These are phyloP conservation scores for Coranthus polyacanthus DNA, from an alignment of 2,797 vertebrate species.

Conservation along the genomic window DNA sequence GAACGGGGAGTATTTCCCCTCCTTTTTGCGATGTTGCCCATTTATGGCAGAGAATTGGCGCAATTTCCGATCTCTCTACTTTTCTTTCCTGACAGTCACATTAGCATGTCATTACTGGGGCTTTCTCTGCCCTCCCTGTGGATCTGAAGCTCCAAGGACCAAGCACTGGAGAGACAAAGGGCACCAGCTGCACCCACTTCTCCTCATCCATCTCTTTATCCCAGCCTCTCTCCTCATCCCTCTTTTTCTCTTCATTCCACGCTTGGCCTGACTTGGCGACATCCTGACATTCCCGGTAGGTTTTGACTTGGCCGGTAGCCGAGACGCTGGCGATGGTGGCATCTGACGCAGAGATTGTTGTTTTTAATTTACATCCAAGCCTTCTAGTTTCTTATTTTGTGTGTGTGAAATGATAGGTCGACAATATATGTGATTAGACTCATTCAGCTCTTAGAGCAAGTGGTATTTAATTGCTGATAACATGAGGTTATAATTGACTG, in stretches of 20 bases:
- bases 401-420: slow-evolving; percentile 50
- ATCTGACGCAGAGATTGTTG: slow-evolving; percentile 59
- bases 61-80: slow-evolving; percentile 85
- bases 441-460: slow-evolving; percentile 53
- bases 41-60: slow-evolving; percentile 83
- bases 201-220: slow-evolving; percentile 70
- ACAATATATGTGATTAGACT: slow-evolving; percentile 74
- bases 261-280: slow-evolving; percentile 56
- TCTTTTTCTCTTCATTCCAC: slow-evolving; percentile 52
- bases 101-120: slow-evolving; percentile 86
- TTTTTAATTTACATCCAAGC: slow-evolving; percentile 61
- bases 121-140: slow-evolving; percentile 73
- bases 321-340: slow-evolving; percentile 44
- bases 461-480: slow-evolving; percentile 55
- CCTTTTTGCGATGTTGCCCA: slow-evolving; percentile 75
- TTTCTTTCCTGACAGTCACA: slow-evolving; percentile 86
- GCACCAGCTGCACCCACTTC: slow-evolving; percentile 88
- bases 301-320: slow-evolving; percentile 63
- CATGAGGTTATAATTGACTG: slow-evolving; percentile 45
- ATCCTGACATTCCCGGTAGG: slow-evolving; percentile 62
- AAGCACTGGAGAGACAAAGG: slow-evolving; percentile 80
- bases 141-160: slow-evolving; percentile 79
- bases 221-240: slow-evolving; percentile 46
- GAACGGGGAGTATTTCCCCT: slow-evolving; percentile 72
- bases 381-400: slow-evolving; percentile 54